Evolutionary conservation across 2,888 invertebrate genomes (phyloP).

Genomic region (Criorhina ranunculi): DNA sequence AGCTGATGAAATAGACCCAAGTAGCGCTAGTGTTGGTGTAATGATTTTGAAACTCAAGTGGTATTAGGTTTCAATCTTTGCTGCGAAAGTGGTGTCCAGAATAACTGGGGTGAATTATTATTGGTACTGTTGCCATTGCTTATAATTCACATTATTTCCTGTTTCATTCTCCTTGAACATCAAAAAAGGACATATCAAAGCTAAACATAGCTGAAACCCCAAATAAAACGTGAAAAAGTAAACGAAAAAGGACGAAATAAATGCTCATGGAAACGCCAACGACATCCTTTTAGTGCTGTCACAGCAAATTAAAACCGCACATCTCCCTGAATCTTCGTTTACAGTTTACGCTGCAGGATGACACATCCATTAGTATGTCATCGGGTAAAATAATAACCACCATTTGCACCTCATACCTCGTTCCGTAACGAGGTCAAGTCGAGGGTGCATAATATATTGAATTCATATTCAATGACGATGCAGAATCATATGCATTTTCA

Average conservation of each 20-base stretch:
- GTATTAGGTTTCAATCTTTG: too few species aligned
- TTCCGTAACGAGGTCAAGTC: conserved; percentile 27
- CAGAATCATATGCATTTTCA: conserved; percentile 8
- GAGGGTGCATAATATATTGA: conserved; percentile 23
- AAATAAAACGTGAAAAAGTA: neutral
- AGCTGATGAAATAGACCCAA: too few species aligned
- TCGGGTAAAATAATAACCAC: conserved; percentile 5
- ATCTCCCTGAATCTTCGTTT: conserved; percentile 36
- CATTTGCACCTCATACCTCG: neutral
- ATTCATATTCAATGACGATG: conserved; percentile 64
- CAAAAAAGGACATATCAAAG: too few species aligned
- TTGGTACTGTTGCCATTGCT: too few species aligned
- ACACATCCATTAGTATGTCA: conserved; percentile 18
- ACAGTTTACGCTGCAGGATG: conserved; percentile 6
- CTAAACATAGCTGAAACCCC: too few species aligned
- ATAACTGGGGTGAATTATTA: too few species aligned
- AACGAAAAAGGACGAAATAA: neutral
- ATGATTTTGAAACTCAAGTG: too few species aligned
- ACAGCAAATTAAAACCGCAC: conserved; percentile 45
- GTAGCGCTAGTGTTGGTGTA: too few species aligned
- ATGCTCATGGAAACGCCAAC: conserved; percentile 13
- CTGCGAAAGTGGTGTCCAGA: too few species aligned
- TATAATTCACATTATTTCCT: too few species aligned
- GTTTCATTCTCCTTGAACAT: too few species aligned
- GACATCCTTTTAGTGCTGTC: conserved; percentile 20